A percentile compares a stretch with the other conserved stretches of the same genome.
phyloP scores from a whole-genome alignment of 92 coral and sea anemone genomes.

The Epizoanthus ramosus region DNA sequence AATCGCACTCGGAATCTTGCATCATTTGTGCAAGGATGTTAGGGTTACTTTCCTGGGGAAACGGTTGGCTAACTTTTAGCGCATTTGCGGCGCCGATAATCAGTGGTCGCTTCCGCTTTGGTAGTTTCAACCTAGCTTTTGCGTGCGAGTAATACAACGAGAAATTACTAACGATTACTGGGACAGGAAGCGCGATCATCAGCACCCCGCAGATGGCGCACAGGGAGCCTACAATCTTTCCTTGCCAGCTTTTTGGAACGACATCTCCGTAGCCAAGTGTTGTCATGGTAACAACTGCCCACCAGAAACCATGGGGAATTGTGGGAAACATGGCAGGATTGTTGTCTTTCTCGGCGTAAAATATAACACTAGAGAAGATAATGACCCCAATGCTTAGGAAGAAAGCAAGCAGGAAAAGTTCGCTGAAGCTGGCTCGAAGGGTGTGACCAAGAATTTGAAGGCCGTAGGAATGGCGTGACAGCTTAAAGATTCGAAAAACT shows the following conservation, averaged over 20 bases:
- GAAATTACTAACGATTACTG: constrained; percentile 97
- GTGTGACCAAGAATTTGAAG: constrained; percentile 99
- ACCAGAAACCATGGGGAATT: constrained; percentile 97
- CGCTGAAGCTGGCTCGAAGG: constrained; percentile 90
- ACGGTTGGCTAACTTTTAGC: constrained; percentile 85
- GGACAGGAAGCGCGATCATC: constrained; percentile 94
- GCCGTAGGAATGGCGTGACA: constrained; percentile 97
- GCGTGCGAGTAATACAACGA: constrained; percentile 99
- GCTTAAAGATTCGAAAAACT: constrained; percentile 90
- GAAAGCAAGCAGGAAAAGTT: constrained; percentile 86
- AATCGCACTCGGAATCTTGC: constrained; percentile 48
- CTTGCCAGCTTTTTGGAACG: constrained; percentile 80
- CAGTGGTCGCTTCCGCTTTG: constrained; percentile 86
- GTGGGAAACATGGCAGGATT: constrained; percentile 69
- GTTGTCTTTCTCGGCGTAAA: constrained; percentile 90
- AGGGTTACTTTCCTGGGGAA: constrained; percentile 70
- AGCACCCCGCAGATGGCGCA: constrained; percentile 96
- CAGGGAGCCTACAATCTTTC: constrained; percentile 91
- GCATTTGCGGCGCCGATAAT: constrained; percentile 98
- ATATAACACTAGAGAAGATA: constrained; percentile 90
- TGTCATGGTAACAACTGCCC: constrained; percentile 99
- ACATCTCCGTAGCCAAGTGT: constrained; percentile 97
- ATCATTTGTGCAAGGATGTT: constrained; percentile 62
- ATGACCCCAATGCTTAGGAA: constrained; percentile 96
- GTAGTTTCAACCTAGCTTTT: constrained; percentile 84